A percentile compares a stretch with the other conserved stretches of the same genome.
phyloP scores from a whole-genome alignment of 2,888 invertebrate species.

The Lasioglossum marginatum region DNA sequence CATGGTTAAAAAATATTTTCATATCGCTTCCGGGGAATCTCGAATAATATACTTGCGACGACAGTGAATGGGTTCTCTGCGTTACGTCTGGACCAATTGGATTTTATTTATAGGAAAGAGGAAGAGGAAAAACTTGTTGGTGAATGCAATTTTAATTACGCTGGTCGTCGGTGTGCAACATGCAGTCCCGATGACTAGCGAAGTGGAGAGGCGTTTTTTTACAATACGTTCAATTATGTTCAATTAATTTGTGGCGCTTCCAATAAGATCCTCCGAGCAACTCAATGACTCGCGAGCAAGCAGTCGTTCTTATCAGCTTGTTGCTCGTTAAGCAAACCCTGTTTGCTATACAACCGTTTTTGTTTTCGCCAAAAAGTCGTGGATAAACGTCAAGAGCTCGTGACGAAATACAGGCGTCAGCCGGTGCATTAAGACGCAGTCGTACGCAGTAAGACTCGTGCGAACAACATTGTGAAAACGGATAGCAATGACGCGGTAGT shows the following conservation, averaged over 20 bases:
- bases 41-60: background rate
- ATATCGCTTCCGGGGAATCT: background rate
- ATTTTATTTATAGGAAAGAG: background rate
- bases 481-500: constrained; percentile 10
- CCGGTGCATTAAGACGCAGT: constrained; percentile 25
- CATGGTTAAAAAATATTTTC: too few relatives aligned
- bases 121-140: background rate
- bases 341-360: background rate
- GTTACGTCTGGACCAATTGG: background rate
- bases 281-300: background rate
- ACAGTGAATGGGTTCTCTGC: background rate
- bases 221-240: background rate
- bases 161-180: background rate
- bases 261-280: background rate
- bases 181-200: background rate
- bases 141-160: background rate
- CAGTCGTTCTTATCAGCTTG: background rate
- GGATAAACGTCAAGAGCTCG: background rate
- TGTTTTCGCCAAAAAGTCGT: constrained; percentile 12
- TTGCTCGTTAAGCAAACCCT: background rate
- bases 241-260: background rate
- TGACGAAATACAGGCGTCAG: background rate
- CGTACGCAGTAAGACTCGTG: constrained; percentile 8
- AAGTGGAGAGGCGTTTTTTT: background rate
- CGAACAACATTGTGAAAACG: constrained; percentile 21